phyloP scores from a whole-genome alignment of 2,888 invertebrate genomes.

The Encarsia formosa region DNA sequence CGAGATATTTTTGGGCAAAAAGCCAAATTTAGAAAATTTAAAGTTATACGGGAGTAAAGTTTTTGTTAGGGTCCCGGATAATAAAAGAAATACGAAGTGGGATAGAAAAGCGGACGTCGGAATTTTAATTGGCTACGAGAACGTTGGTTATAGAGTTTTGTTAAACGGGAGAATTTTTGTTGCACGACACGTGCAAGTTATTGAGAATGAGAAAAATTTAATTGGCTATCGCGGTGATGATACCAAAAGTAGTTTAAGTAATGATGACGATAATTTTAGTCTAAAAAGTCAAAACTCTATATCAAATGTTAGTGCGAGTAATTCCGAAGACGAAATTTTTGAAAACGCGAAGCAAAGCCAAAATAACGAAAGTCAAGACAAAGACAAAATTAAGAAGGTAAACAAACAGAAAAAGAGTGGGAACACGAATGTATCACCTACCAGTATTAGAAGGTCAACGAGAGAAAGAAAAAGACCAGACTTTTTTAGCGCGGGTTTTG shows the following conservation, averaged over 20 bases:
- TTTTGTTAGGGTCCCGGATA: conserved; percentile 34
- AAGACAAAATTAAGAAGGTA: neutral
- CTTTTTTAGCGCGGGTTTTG: neutral
- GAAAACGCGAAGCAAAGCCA: neutral
- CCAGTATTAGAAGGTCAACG: neutral
- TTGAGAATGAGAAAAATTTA: neutral
- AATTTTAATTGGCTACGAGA: conserved; percentile 34
- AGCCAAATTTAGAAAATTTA: conserved; percentile 34
- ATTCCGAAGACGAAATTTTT: too few relatives aligned
- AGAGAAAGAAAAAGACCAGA: neutral
- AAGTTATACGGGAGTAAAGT: too few relatives aligned
- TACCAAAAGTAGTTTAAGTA: too few relatives aligned
- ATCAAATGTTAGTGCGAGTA: too few relatives aligned
- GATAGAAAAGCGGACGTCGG: conserved; percentile 30
- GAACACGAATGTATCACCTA: neutral
- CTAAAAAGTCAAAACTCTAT: too few relatives aligned
- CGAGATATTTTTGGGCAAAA: conserved; percentile 30
- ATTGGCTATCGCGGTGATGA: too few relatives aligned
- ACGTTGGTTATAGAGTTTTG: conserved; percentile 28
- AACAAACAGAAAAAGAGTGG: neutral
- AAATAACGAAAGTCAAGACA: neutral
- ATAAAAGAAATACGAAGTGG: conserved; percentile 33
- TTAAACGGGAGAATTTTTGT: neutral
- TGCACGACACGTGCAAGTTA: neutral
- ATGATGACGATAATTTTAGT: too few relatives aligned